phyloP scores from a whole-genome alignment of 2,888 invertebrate genomes.

The Drosophila sordidapex region DNA sequence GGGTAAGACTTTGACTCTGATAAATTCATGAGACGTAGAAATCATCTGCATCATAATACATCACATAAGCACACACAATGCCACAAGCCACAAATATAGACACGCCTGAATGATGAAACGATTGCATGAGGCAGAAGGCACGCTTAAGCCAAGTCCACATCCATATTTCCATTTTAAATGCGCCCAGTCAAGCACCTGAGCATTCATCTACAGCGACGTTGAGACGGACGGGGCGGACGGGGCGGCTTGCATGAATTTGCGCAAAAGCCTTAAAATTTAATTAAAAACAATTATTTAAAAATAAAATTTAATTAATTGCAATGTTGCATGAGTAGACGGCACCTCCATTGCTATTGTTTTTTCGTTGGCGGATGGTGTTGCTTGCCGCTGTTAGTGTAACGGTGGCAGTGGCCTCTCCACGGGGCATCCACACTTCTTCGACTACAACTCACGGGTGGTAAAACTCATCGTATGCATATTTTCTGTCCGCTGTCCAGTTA shows the following conservation, averaged over 20 bases:
- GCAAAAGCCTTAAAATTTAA: conserved; percentile 71
- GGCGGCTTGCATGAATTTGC: conserved; percentile 66
- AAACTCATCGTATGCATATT: conserved; percentile 54
- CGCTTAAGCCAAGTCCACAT: conserved; percentile 24
- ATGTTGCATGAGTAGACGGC: conserved; percentile 73
- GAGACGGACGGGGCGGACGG: not conserved
- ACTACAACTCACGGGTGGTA: conserved; percentile 54
- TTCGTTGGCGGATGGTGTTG: conserved; percentile 2
- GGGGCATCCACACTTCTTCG: conserved; percentile 70
- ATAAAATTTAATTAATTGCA: conserved; percentile 79
- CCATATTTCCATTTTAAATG: conserved; percentile 20
- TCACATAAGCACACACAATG: conserved; percentile 15
- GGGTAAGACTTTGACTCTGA: conserved; percentile 58
- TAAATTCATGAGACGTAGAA: conserved; percentile 46
- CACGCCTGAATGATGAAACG: conserved; percentile 64
- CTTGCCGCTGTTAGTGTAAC: conserved; percentile 57
- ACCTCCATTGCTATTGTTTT: conserved; percentile 39
- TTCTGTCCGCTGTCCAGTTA: conserved; percentile 31
- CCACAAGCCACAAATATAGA: conserved; percentile 12
- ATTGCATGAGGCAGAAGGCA: conserved; percentile 70
- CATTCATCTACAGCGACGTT: conserved; percentile 29
- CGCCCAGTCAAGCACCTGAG: conserved; percentile 42
- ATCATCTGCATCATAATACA: conserved; percentile 48
- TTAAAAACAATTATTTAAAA: conserved; percentile 78
- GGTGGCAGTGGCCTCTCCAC: conserved; percentile 75